These are phyloP conservation scores for Anas acuta DNA, from an alignment of 2,797 vertebrate species.

Conservation along the genomic window DNA sequence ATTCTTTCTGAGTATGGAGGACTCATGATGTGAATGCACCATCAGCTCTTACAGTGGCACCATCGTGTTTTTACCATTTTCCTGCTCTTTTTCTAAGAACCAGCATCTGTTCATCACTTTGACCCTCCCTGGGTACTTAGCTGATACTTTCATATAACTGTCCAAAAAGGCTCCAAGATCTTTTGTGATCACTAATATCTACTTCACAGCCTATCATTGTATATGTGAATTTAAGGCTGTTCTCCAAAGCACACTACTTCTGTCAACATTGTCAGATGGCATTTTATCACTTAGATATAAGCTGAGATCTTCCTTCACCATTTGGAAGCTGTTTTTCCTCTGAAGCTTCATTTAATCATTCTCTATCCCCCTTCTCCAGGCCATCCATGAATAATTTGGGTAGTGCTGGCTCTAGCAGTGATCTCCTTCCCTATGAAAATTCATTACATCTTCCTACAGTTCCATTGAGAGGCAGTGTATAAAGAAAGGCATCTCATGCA, in stretches of 20 bases:
- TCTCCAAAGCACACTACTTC: background rate
- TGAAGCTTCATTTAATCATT: background rate
- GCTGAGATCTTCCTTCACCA: background rate
- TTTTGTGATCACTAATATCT: background rate
- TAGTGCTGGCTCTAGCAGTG: background rate
- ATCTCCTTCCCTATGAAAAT: background rate
- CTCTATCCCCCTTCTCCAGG: background rate
- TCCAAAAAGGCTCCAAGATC: background rate
- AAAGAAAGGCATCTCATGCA: background rate
- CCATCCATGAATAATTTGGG: background rate
- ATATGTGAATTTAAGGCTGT: background rate
- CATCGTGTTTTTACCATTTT: background rate
- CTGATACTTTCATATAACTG: background rate
- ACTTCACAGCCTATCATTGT: background rate
- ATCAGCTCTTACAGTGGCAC: accelerated
- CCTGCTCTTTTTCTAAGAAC: background rate
- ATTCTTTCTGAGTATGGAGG: background rate
- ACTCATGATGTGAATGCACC: background rate
- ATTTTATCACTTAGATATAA: background rate
- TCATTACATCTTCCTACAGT: background rate
- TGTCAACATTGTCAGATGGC: background rate
- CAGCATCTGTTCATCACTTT: background rate
- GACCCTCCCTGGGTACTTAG: background rate
- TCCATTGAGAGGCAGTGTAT: background rate
- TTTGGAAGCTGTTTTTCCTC: background rate